Conservation (phyloP, 2,888 invertebrate species). For the Argyresthia albistria region DNA sequence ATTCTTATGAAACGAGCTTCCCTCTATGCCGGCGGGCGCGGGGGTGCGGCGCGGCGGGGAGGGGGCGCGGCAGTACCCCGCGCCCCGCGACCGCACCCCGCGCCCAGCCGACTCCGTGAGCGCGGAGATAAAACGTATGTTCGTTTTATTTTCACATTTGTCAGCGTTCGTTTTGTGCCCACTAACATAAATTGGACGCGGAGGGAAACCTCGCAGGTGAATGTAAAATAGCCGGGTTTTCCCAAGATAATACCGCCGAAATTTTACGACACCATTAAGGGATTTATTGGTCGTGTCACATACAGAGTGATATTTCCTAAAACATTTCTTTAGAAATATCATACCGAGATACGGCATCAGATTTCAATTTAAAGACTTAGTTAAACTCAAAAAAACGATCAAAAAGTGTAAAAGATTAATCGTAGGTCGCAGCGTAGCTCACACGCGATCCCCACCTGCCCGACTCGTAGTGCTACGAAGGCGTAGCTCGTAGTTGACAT, state of each 20-base stretch:
- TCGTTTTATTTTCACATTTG: constrained; percentile 72
- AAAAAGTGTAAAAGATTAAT: no score
- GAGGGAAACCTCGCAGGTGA: constrained; percentile 70
- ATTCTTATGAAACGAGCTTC: constrained; percentile 35
- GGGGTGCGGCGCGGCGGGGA: constrained; percentile 3
- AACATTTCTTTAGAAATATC: constrained; percentile 40
- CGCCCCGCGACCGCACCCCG: constrained; percentile 19
- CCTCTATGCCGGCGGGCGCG: constrained; percentile 8
- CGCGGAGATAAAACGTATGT: constrained; percentile 68
- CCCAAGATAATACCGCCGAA: constrained; percentile 68
- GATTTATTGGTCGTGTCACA: constrained; percentile 67
- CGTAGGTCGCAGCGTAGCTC: no score
- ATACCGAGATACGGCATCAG: constrained; percentile 6
- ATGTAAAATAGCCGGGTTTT: constrained; percentile 70
- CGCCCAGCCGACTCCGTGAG: constrained; percentile 53
- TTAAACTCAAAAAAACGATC: no score
- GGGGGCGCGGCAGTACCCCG: constrained; percentile 12
- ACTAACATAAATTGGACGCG: constrained; percentile 71
- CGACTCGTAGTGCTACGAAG: background rate
- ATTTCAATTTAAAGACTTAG: no score
- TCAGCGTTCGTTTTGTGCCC: constrained; percentile 72
- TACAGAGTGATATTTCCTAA: constrained; percentile 50
- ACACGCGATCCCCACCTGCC: no score
- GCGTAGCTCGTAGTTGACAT: constrained; percentile 1
- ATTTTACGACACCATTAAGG: constrained; percentile 69